Base-by-base conservation (phyloP, 2,113 vertebrate genomes). In the Marmota monax region DNA sequence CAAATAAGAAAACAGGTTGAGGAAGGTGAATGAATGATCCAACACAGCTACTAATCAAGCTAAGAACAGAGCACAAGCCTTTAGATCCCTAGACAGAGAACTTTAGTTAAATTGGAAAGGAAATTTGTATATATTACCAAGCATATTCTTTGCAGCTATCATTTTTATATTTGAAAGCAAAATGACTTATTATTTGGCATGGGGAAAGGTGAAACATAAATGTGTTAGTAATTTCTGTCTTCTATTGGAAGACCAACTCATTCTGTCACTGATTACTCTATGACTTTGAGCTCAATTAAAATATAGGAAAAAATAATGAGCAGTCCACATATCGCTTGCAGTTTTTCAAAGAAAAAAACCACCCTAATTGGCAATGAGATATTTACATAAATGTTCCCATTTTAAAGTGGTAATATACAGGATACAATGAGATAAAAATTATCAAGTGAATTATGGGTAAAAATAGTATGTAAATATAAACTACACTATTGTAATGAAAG, bases 391-490 rank as follows among this genome's bases (percentile, higher is more conserved):
- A 56, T 61, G 69, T 88, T 77, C 16, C n/a, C 48, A 73, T 78
- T 82, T 96, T 88, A 67, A 70, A 94, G 11, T 72, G n/a, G 76
- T 39, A 93, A 63, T 82, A 58, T 65, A n/a, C 18, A 88, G 34
- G 12, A 5, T 65, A 73, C 61, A 77, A 8, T 72, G 37, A 92
- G 32, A 67, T 53, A 88, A 79, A 61, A 90, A 88, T 85, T 88
- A 32, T 88, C 20, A 63, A 70, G 14, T 69, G 85, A 76, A 20
- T 93, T 69, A 84, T 93, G 14, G 61, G 37, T 84, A 87, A 96
- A 67, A 76, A 83, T 77, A 83, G n/a, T 53, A 70, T 77, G 17
- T 77, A 51, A 88, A 2, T 53, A n/a, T 65, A 45, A 88, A 18
- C 83, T 69, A 48, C 8, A n/a, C 23, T 69, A 10, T 69, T 90